phyloP scores from a whole-genome alignment of 1,140 invertebrate genomes.

The Penaeus chinensis region DNA sequence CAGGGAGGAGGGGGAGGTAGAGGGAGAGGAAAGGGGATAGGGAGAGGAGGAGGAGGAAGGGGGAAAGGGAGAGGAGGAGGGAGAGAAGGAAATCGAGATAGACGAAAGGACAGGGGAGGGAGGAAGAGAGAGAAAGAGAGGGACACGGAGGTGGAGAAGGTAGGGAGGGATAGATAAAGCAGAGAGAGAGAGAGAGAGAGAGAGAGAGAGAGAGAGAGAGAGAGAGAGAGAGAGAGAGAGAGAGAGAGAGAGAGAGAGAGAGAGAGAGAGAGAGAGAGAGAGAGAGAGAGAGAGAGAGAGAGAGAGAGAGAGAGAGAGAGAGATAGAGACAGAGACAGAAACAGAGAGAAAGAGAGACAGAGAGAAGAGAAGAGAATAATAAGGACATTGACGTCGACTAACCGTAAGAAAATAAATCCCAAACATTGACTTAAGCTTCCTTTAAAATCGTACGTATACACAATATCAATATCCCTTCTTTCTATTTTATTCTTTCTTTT shows the following conservation, averaged over 20 bases:
- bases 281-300: neutral
- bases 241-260: neutral
- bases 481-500: too few species aligned
- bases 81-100: neutral
- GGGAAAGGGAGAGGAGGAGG: neutral
- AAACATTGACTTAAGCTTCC: too few species aligned
- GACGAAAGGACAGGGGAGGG: too few species aligned
- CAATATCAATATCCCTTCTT: too few species aligned
- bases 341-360: conserved; percentile 5
- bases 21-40: neutral
- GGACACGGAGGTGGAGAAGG: too few species aligned
- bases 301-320: neutral
- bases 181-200: neutral
- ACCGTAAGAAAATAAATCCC: too few species aligned
- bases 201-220: neutral
- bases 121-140: too few species aligned
- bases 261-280: neutral
- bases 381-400: too few species aligned
- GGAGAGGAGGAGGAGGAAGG: neutral
- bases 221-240: neutral
- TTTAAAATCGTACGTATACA: too few species aligned
- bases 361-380: neutral
- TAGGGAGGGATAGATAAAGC: neutral
- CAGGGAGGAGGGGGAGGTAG: neutral
- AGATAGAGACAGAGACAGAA: neutral